Conservation (phyloP, 2,797 vertebrate genomes). For the Leptodactylus fallax region DNA sequence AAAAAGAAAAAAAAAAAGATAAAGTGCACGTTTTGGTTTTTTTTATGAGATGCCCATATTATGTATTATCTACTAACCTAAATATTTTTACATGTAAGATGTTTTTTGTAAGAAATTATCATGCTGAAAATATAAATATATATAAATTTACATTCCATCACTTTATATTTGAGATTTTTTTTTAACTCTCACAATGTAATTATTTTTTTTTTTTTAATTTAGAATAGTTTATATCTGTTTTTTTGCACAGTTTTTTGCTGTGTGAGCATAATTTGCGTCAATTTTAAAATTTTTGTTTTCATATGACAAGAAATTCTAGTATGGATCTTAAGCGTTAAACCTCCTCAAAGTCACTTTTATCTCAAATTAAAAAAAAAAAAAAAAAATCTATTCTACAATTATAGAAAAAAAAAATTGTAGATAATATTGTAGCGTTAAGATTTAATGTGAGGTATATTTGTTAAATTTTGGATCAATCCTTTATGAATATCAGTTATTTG, state of each 20-base stretch:
- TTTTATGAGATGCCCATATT: slow-evolving; percentile 69
- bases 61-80: slow-evolving; percentile 67
- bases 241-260: slow-evolving; percentile 24
- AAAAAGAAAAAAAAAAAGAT: slow-evolving; percentile 61
- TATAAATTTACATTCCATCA: slow-evolving; percentile 66
- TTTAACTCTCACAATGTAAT: slow-evolving; percentile 60
- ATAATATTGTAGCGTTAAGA: slow-evolving; percentile 19
- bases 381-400: slow-evolving; percentile 30
- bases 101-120: slow-evolving; percentile 67
- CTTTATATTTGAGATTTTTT: slow-evolving; percentile 62
- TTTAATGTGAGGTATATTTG: slow-evolving; percentile 22
- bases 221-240: slow-evolving; percentile 62
- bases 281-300: slow-evolving; percentile 21
- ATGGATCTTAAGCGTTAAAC: background rate
- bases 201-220: slow-evolving; percentile 60
- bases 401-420: slow-evolving; percentile 31
- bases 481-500: slow-evolving; percentile 2
- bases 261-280: slow-evolving; percentile 29
- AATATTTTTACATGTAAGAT: slow-evolving; percentile 67
- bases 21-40: slow-evolving; percentile 68
- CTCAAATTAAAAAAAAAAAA: background rate
- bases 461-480: background rate
- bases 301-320: background rate
- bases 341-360: slow-evolving; percentile 40
- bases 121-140: slow-evolving; percentile 61